Evolutionary conservation across 2,888 invertebrate genomes (phyloP), one percentile per base, ranked within the genome.

Genomic region (Erebia aethiops): DNA sequence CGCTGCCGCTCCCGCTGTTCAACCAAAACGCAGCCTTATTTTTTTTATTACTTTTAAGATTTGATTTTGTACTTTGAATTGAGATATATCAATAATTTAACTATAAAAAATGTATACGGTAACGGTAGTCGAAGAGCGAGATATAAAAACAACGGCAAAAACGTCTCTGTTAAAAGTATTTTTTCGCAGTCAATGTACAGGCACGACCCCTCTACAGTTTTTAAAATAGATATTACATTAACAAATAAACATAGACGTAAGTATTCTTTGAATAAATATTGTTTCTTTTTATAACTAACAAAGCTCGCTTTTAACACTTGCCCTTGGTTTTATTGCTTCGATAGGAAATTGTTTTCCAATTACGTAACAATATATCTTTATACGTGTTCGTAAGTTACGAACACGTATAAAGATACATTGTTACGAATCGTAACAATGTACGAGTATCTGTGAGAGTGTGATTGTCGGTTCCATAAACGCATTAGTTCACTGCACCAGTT

Each of bases 161-260:
- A 52, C 5, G 51, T 51, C 52, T n/a, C 5, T 9, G n/a, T 52
- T n/a, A n/a, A 52, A 16, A 35, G 35, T 35, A 35, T 52, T 16
- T 51, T 52, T 52, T 52, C 9, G 52, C 52, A n/a, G 52, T n/a
- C 8, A n/a, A 52, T 52, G 52, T 52, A 11, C 46, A 11, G 46
- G n/a, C n/a, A 52, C 52, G 52, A 52, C 52, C 52, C n/a, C 16
- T 52, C n/a, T n/a, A 52, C 46, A 8, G n/a, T 52, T 52, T 52
- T n/a, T 52, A 52, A n/a, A 51, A 51, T 51, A n/a, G 14, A 52
- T 52, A 7, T 1, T 16, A 51, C 1, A n/a, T 8, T n/a, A 51
- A 7, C 7, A 16, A 7, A 52, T 9, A 52, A n/a, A 52, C 9
- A 52, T 2, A 54, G 10, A 54, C 54, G 54, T 54, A 54, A 54